Evolutionary conservation across 1,140 invertebrate species (phyloP).

Genomic region (Euura lappo): DNA sequence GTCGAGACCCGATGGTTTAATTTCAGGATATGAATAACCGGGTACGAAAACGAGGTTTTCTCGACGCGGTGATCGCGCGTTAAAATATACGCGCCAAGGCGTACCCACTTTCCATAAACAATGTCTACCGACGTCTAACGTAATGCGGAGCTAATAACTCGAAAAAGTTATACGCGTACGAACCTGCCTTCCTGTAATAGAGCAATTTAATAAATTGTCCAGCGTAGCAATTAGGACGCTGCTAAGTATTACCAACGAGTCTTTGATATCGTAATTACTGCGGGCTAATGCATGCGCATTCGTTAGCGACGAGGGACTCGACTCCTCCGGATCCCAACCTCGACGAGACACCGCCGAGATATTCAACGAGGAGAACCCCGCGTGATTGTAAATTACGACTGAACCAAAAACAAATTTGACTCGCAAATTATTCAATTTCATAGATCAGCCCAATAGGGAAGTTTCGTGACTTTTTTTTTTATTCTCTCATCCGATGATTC

Average conservation of each 20-base stretch:
- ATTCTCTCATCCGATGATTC: too few species aligned
- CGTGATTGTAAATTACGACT: conserved; percentile 32
- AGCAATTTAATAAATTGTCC: conserved; percentile 51
- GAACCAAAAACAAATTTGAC: not conserved
- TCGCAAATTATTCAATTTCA: too few species aligned
- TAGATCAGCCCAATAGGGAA: too few species aligned
- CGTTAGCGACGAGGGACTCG: conserved; percentile 20
- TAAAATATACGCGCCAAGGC: not conserved
- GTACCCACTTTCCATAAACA: not conserved
- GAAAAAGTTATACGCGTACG: not conserved
- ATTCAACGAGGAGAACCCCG: not conserved
- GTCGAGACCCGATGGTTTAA: too few species aligned
- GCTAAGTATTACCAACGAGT: conserved; percentile 38
- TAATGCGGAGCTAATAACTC: not conserved
- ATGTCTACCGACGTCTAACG: not conserved
- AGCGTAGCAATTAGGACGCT: conserved; percentile 40
- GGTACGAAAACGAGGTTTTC: too few species aligned
- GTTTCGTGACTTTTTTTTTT: too few species aligned
- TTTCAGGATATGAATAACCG: too few species aligned
- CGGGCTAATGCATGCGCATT: conserved; percentile 27
- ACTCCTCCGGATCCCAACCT: not conserved
- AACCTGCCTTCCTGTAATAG: conserved; percentile 34
- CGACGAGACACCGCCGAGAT: not conserved
- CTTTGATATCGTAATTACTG: conserved; percentile 45
- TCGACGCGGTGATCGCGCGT: too few species aligned